Conservation (phyloP, 2,888 invertebrate genomes). For the Amphipoea lucens region DNA sequence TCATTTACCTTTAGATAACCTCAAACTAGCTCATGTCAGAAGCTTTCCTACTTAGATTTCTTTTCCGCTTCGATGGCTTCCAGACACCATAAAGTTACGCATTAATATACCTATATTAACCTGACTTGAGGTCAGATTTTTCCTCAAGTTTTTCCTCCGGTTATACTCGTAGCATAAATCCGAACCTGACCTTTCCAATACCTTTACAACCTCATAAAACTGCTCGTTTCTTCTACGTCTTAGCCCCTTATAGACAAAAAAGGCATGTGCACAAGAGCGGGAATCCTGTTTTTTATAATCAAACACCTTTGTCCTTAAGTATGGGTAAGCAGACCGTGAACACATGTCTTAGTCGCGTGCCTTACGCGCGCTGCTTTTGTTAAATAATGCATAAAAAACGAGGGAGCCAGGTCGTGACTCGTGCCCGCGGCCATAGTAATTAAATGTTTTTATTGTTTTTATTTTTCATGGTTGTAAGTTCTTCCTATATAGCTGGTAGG, state of each 20-base stretch:
- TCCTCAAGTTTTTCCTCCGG: neutral
- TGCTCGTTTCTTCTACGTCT: conserved; percentile 19
- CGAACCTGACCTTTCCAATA: conserved; percentile 21
- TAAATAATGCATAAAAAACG: conserved; percentile 60
- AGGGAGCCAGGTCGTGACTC: conserved; percentile 45
- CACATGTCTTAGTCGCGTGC: conserved; percentile 79
- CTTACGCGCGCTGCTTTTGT: conserved; percentile 64
- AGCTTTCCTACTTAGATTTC: neutral
- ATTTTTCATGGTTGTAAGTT: conserved; percentile 12
- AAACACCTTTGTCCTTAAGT: conserved; percentile 75
- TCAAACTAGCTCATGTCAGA: neutral
- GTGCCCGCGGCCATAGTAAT: conserved; percentile 34
- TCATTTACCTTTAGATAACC: neutral
- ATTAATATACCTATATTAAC: neutral
- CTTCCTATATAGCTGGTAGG: neutral
- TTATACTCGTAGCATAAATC: conserved; percentile 20
- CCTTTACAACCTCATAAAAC: conserved; percentile 27
- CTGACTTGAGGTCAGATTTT: neutral
- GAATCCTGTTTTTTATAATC: conserved; percentile 76
- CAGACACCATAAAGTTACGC: neutral
- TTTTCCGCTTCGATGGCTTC: conserved; percentile 11
- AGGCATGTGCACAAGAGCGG: conserved; percentile 78
- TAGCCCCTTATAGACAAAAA: conserved; percentile 63
- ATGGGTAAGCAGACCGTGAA: conserved; percentile 73
- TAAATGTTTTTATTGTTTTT: conserved; percentile 27